Conservation (phyloP, 2,113 vertebrate species). For the Leucosticte australis region DNA sequence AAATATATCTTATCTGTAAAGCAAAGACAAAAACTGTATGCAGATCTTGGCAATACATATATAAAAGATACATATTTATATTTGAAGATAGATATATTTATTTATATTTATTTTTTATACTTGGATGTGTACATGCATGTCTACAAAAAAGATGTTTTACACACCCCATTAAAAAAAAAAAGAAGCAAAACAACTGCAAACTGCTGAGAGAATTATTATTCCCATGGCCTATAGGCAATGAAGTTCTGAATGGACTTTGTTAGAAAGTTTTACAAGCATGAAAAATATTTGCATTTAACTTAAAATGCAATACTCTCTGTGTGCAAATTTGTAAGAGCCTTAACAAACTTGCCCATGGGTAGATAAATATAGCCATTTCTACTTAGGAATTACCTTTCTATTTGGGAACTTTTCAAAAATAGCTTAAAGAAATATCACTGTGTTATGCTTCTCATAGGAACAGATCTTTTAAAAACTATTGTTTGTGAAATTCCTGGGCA, state of each 20-base stretch:
- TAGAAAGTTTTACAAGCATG: neutral
- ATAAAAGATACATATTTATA: no score
- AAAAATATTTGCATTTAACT: neutral
- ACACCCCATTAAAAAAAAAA: neutral
- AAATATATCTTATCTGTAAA: neutral
- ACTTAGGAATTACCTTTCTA: neutral
- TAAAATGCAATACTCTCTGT: neutral
- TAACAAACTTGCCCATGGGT: neutral
- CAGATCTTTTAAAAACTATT: neutral
- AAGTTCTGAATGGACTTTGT: neutral
- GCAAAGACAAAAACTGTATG: neutral
- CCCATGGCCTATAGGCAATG: neutral
- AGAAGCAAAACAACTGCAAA: neutral
- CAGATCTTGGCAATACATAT: neutral
- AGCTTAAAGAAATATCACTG: neutral
- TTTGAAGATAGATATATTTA: neutral
- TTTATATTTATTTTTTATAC: neutral
- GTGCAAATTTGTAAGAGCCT: neutral
- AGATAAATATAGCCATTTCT: neutral
- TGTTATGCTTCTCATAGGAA: neutral
- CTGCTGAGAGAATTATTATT: neutral
- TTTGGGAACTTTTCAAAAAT: neutral
- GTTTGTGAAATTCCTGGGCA: neutral
- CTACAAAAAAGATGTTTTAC: neutral
- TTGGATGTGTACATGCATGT: neutral